A percentile compares a stretch with the other conserved stretches of the same genome.
Evolutionary conservation across 2,797 vertebrate genomes (phyloP).

Genomic region (Oceanodroma leucorhoa): DNA sequence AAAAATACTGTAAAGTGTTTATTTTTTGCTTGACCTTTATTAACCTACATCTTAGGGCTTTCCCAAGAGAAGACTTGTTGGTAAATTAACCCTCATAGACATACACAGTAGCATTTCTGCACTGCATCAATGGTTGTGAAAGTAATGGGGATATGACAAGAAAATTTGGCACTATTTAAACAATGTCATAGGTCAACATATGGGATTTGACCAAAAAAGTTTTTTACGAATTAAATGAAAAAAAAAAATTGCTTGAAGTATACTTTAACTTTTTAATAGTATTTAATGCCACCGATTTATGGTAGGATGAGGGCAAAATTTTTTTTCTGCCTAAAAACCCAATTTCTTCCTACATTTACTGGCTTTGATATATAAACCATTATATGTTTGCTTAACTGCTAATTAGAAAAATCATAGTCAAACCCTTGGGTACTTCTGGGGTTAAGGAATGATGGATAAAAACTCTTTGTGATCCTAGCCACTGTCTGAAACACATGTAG

Average conservation of each 20-base stretch:
- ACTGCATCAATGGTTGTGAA: constrained; percentile 76
- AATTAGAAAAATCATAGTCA: constrained; percentile 45
- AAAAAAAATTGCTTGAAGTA: constrained; percentile 35
- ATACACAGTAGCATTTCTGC: constrained; percentile 80
- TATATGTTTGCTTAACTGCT: constrained; percentile 33
- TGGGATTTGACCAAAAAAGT: constrained; percentile 68
- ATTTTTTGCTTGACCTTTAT: constrained; percentile 98
- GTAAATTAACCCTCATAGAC: constrained; percentile 87
- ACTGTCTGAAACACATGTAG: not conserved
- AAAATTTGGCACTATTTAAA: constrained; percentile 82
- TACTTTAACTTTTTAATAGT: constrained; percentile 58
- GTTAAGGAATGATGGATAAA: not conserved
- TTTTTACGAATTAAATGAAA: constrained; percentile 68
- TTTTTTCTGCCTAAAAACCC: not conserved
- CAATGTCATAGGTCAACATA: constrained; percentile 74
- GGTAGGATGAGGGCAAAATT: not conserved
- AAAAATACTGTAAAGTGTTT: constrained; percentile 98
- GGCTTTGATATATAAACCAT: constrained; percentile 36
- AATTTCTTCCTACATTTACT: constrained; percentile 4
- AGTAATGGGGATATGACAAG: constrained; percentile 85
- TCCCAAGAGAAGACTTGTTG: constrained; percentile 85
- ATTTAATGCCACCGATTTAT: constrained; percentile 35
- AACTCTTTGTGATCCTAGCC: not conserved
- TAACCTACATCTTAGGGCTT: constrained; percentile 91
- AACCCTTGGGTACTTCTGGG: not conserved